phyloP scores from a whole-genome alignment of 1,140 invertebrate species.

The Phthorimaea operculella region DNA sequence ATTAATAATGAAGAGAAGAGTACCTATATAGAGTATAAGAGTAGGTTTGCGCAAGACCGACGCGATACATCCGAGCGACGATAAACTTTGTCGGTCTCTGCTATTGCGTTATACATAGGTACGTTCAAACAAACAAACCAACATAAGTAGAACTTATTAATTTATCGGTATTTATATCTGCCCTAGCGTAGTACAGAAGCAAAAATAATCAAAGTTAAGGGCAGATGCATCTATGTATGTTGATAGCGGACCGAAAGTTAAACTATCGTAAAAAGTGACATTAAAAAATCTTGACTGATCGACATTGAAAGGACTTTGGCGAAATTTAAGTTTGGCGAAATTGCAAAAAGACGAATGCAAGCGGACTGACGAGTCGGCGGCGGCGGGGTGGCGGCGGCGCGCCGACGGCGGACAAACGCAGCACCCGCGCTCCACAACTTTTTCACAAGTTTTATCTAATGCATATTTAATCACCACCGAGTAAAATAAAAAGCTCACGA shows the following conservation, averaged over 20 bases:
- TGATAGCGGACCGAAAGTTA: not conserved
- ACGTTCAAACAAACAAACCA: not conserved
- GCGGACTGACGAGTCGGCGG: slow-evolving; percentile 39
- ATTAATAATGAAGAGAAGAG: too few species aligned
- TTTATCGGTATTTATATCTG: not conserved
- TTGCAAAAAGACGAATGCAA: slow-evolving; percentile 52
- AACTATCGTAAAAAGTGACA: not conserved
- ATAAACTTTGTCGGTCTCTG: slow-evolving; percentile 62
- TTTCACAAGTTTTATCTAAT: slow-evolving; percentile 25
- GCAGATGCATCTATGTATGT: too few species aligned
- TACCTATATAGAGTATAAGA: slow-evolving; percentile 9
- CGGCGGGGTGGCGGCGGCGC: slow-evolving; percentile 29
- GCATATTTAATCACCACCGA: slow-evolving; percentile 17
- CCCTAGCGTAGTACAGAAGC: too few species aligned
- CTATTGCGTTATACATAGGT: slow-evolving; percentile 3
- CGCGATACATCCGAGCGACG: slow-evolving; percentile 56
- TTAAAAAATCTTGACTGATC: not conserved
- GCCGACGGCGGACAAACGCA: slow-evolving; percentile 18
- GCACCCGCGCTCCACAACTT: slow-evolving; percentile 38
- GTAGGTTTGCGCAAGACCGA: slow-evolving; percentile 55
- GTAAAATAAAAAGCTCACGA: slow-evolving; percentile 11
- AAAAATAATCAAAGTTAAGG: too few species aligned
- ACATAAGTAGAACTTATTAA: not conserved
- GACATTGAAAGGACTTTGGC: not conserved
- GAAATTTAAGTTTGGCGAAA: slow-evolving; percentile 40